phyloP scores from a whole-genome alignment of 2,888 invertebrate genomes.

The Sarcophaga caerulescens region DNA sequence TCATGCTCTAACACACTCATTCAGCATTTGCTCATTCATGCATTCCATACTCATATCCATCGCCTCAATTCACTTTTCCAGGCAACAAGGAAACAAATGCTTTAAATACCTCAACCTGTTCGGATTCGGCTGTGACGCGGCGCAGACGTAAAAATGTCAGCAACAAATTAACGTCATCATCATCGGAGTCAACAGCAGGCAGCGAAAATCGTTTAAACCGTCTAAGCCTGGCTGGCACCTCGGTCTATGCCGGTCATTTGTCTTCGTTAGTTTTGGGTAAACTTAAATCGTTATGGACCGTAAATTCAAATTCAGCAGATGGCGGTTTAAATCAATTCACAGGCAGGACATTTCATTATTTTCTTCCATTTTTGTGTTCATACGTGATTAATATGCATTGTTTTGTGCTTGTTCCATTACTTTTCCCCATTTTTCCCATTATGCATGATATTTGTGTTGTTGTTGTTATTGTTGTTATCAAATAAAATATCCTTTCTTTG shows the following conservation, averaged over 20 bases:
- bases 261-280: slow-evolving; percentile 88
- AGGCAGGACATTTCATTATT: slow-evolving; percentile 83
- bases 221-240: slow-evolving; percentile 79
- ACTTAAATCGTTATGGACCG: slow-evolving; percentile 93
- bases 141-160: slow-evolving; percentile 79
- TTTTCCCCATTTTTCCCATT: slow-evolving; percentile 18
- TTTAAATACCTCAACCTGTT: slow-evolving; percentile 80
- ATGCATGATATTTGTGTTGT: slow-evolving; percentile 48
- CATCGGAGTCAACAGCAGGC: slow-evolving; percentile 73
- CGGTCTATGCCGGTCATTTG: slow-evolving; percentile 80
- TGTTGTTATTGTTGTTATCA: slow-evolving; percentile 45
- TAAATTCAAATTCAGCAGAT: slow-evolving; percentile 87
- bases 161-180: slow-evolving; percentile 74
- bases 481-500: background rate
- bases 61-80: slow-evolving; percentile 60
- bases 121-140: slow-evolving; percentile 79
- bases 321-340: slow-evolving; percentile 91
- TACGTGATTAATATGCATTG: slow-evolving; percentile 26
- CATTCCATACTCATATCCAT: background rate
- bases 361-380: slow-evolving; percentile 36
- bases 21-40: background rate
- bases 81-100: slow-evolving; percentile 78
- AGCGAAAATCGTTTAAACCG: slow-evolving; percentile 80
- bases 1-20: slow-evolving; percentile 33
- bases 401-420: slow-evolving; percentile 50